Percentiles rank a stretch among this genome's conserved stretches.
Evolutionary conservation across 2,797 vertebrate genomes (phyloP).

Genomic region (Ptychadena robeensis): DNA sequence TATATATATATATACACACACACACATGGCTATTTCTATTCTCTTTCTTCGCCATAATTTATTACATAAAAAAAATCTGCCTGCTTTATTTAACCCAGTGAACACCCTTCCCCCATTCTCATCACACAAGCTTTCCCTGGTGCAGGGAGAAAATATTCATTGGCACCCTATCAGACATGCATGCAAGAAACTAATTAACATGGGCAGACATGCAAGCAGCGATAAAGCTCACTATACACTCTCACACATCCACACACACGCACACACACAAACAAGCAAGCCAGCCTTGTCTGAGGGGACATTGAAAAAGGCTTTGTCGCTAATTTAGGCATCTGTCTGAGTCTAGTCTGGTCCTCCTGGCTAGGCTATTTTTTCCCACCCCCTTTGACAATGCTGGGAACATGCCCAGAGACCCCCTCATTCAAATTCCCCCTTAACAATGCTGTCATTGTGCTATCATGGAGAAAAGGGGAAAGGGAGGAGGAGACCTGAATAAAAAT

Average conservation of each 20-base stretch:
- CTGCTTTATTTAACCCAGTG: constrained; percentile 63
- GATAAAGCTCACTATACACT: constrained; percentile 76
- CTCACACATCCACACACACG: constrained; percentile 71
- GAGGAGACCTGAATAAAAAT: constrained; percentile 84
- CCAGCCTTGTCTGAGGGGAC: constrained; percentile 81
- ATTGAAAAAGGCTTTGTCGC: constrained; percentile 84
- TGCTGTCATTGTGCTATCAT: constrained; percentile 87
- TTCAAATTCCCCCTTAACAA: constrained; percentile 89
- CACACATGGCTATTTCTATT: constrained; percentile 47
- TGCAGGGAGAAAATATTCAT: constrained; percentile 76
- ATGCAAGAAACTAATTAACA: constrained; percentile 93
- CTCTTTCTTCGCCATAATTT: constrained; percentile 46
- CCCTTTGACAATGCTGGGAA: constrained; percentile 85
- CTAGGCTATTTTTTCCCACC: constrained; percentile 76
- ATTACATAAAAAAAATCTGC: constrained; percentile 68
- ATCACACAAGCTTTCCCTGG: constrained; percentile 70
- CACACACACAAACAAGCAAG: constrained; percentile 81
- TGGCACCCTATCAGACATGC: constrained; percentile 90
- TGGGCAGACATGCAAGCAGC: constrained; percentile 83
- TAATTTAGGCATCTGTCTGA: constrained; percentile 95
- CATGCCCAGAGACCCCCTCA: constrained; percentile 84
- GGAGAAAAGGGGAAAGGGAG: constrained; percentile 75
- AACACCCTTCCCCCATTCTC: constrained; percentile 58
- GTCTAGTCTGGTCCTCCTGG: constrained; percentile 83
- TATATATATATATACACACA: too few species aligned